A percentile compares a stretch with the other conserved stretches of the same genome.
Evolutionary conservation across 1,140 invertebrate genomes (phyloP).

Genomic region (Apocrypta bakeri): DNA sequence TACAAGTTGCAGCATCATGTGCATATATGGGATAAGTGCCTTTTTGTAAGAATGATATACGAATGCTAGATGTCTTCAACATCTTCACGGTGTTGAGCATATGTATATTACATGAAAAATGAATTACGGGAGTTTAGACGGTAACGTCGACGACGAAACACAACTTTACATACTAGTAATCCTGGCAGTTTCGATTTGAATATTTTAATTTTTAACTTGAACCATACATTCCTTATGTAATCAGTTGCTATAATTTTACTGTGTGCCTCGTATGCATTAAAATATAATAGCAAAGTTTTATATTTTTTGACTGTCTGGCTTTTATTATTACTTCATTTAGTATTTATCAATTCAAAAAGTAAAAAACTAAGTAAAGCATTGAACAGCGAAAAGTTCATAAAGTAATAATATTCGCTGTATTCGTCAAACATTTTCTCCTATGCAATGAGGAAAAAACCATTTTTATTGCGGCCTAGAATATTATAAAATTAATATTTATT

Average conservation of each 20-base stretch:
- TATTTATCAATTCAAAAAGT: slow-evolving; percentile 17
- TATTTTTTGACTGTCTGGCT: slow-evolving; percentile 1
- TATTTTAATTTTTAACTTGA: slow-evolving; percentile 43
- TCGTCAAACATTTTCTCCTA: slow-evolving; percentile 19
- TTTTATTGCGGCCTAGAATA: slow-evolving; percentile 36
- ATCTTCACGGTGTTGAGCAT: slow-evolving; percentile 39
- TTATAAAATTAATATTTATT: slow-evolving; percentile 49
- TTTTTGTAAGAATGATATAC: slow-evolving; percentile 56
- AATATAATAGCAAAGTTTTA: slow-evolving; percentile 20
- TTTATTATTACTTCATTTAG: slow-evolving; percentile 6
- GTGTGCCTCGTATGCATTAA: slow-evolving; percentile 25
- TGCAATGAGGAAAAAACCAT: slow-evolving; percentile 24
- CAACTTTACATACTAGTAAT: slow-evolving; percentile 36
- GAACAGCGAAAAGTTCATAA: slow-evolving; percentile 32
- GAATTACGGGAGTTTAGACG: slow-evolving; percentile 40
- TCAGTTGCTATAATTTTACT: slow-evolving; percentile 43
- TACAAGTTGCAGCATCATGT: slow-evolving; percentile 35
- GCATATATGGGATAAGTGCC: slow-evolving; percentile 56
- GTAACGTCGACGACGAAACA: slow-evolving; percentile 41
- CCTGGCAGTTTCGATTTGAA: slow-evolving; percentile 35
- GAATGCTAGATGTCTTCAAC: slow-evolving; percentile 38
- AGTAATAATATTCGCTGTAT: slow-evolving; percentile 31
- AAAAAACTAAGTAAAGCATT: slow-evolving; percentile 30
- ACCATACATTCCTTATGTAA: slow-evolving; percentile 49
- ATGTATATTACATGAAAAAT: slow-evolving; percentile 37